Percentiles rank a stretch among this genome's conserved stretches.
Conservation (phyloP, 1,140 invertebrate species). For the Delia radicum region DNA sequence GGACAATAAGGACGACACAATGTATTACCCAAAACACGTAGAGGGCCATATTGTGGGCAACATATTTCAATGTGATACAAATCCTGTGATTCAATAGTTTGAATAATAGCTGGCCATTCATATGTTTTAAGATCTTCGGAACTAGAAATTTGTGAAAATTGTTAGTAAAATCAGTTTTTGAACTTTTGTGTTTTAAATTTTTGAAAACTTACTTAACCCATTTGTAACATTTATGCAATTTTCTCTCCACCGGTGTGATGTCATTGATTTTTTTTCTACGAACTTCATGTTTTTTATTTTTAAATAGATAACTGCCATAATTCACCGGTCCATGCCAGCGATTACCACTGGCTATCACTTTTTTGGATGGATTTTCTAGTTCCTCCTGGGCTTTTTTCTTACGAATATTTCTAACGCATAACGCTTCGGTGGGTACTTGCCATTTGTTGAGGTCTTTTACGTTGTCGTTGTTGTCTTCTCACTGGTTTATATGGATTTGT, state of each 20-base stretch:
- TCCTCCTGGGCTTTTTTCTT: slow-evolving; percentile 1
- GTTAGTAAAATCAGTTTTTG: neutral
- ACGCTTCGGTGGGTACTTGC: neutral
- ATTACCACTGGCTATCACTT: neutral
- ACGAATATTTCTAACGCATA: neutral
- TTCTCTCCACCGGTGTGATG: neutral
- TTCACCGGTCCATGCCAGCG: slow-evolving; percentile 9
- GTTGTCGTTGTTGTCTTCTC: neutral
- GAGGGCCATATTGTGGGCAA: slow-evolving; percentile 62
- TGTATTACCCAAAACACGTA: slow-evolving; percentile 48
- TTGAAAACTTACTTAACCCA: neutral
- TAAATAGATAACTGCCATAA: neutral
- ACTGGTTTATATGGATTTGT: neutral
- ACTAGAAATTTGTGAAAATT: neutral
- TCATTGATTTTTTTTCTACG: neutral
- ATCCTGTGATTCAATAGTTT: slow-evolving; percentile 31
- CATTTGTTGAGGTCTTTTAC: neutral
- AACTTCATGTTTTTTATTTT: neutral
- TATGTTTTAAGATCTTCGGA: neutral
- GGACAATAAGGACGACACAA: slow-evolving; percentile 61
- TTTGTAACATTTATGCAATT: neutral
- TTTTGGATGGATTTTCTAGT: neutral
- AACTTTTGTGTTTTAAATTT: neutral
- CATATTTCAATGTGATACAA: slow-evolving; percentile 48
- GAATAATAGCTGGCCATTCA: slow-evolving; percentile 28